Percentiles rank a stretch among this genome's conserved stretches.
Conservation (phyloP, 2,113 vertebrate species). For the Cryptomyrus ogoouensis region DNA sequence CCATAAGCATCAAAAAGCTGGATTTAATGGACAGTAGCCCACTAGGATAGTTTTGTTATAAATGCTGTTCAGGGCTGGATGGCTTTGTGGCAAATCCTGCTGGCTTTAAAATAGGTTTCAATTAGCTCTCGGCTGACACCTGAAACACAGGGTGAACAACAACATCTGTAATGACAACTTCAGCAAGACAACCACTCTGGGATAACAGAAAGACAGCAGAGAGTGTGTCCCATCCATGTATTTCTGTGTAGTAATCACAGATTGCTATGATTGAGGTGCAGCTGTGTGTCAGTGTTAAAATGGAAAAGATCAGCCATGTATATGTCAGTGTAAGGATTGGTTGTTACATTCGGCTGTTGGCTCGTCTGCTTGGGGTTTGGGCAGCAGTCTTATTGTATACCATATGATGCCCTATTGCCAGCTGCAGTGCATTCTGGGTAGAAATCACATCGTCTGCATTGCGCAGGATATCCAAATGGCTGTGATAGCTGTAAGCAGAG, state of each 20-base stretch:
- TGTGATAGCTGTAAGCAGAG: constrained; percentile 31
- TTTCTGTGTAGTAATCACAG: not conserved
- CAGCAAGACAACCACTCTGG: not conserved
- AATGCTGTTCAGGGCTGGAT: not conserved
- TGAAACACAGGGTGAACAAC: not conserved
- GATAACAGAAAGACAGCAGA: not conserved
- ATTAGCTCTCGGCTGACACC: not conserved
- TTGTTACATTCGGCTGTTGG: not conserved
- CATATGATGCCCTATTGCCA: not conserved
- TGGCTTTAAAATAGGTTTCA: not conserved
- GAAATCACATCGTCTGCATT: not conserved
- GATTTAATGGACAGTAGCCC: not conserved
- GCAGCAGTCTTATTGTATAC: not conserved
- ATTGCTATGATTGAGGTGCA: not conserved
- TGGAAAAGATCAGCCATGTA: not conserved
- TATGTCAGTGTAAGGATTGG: not conserved
- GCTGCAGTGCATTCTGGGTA: constrained; percentile 3
- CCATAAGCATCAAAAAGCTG: not conserved
- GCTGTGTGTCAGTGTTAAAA: not conserved
- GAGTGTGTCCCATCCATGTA: not conserved
- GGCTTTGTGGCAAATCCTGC: not conserved
- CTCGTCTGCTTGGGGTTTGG: not conserved
- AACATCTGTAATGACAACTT: not conserved
- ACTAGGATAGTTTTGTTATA: not conserved
- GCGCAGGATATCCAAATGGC: constrained; percentile 34